Percentiles rank a stretch among this genome's conserved stretches.
Conservation (phyloP, 2,888 invertebrate genomes). For the Conomelus anceps region DNA sequence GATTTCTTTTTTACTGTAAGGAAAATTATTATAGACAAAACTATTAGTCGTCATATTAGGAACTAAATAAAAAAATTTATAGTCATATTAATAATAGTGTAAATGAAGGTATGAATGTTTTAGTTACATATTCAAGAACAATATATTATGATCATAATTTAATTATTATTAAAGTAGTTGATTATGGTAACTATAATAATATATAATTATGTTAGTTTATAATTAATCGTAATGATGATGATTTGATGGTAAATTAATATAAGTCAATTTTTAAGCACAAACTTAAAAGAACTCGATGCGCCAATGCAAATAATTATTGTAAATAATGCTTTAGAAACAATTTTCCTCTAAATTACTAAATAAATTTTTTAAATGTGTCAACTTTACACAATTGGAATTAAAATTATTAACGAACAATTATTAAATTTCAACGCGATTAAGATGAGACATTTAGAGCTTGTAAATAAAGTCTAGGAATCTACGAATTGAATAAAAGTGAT, state of each 20-base stretch:
- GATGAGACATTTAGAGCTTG: background rate
- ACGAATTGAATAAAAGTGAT: background rate
- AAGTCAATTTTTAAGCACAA: background rate
- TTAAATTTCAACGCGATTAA: background rate
- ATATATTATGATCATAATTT: background rate
- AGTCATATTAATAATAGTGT: background rate
- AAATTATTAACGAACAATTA: background rate
- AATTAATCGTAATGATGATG: background rate
- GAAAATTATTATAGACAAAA: background rate
- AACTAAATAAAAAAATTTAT: background rate
- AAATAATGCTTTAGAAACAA: background rate
- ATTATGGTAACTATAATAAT: background rate
- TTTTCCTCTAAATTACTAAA: background rate
- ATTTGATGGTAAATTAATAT: too few species aligned
- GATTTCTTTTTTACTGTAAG: background rate
- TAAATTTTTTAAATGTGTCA: background rate
- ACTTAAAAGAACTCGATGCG: background rate
- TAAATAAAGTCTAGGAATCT: background rate
- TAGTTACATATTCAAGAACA: background rate
- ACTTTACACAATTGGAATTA: background rate
- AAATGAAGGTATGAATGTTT: background rate
- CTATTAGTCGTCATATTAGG: background rate
- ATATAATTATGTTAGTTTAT: background rate
- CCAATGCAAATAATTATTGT: background rate
- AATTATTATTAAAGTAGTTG: background rate